Evolutionary conservation across 2,888 invertebrate genomes (phyloP), one percentile per base, ranked within the genome.

Genomic region (Diploptera punctata): DNA sequence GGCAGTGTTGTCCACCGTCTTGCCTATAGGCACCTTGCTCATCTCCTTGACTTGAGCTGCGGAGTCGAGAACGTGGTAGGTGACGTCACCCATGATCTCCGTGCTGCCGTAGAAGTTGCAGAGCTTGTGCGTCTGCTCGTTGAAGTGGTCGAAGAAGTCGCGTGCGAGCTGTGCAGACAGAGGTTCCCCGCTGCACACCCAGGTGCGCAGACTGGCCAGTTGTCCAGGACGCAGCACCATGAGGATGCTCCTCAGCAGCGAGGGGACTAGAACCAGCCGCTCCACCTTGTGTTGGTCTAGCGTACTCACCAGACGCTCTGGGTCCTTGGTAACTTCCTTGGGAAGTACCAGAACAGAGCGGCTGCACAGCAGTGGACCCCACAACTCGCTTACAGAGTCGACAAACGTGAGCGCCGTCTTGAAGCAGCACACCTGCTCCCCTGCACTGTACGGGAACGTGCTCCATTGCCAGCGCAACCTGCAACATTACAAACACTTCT

Each of bases 21-120:
- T 82, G 92, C 94, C 94, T 76, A 97, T 95, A 1, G 95, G 95
- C 67, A 96, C 89, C 77, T 92, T 92, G 31, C 76, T 78, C 9
- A 89, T 87, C 76, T 93, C 90, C 3, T 85, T 85, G 70, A 70
- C 77, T 24, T 80, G 79, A 19, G 78, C 74, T 16, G 83, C 80
- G 67, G 85, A 87, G 72, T 87, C 87, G 77, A 95, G 85, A 0
- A 91, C 85, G 77, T 91, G 90, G 79, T 89, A 95, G 0, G 95
- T 94, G 1, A 96, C 94, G 80, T 95, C 96, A 0, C 94, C 96
- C 92, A 95, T 95, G 0, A 95, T 90, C 81, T 97, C 97, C 0
- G 96, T 95, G 76, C 95, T 94, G 0, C 97, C 97, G 79, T 95
- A 96, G 80, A 95, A 95, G 80, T 96, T 97, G 68, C 93, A 94